Evolutionary conservation across 2,797 vertebrate species (phyloP), one percentile per base, ranked within the genome.

Genomic region (Cryptoprocta ferox): DNA sequence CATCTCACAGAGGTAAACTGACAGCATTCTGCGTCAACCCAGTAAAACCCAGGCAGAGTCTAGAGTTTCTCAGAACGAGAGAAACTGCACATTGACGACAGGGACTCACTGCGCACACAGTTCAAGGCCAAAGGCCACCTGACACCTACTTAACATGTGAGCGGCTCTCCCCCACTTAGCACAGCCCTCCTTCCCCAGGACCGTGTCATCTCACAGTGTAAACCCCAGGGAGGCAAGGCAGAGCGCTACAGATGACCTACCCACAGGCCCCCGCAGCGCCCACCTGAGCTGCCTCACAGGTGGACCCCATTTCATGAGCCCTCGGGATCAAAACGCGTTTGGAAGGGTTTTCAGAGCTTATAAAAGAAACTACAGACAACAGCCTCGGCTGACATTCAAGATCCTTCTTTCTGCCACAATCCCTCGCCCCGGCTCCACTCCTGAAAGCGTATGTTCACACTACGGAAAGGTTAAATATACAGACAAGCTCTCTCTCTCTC

Each of bases 21-120:
- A 91, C 8, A 37, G 68, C 65, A 5, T 14, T n/a, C 73, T 37
- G 0, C 4, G 19, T 4, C 18, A 28, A 89, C 92, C 95, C 63
- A 73, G 90, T 96, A 95, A 96, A 95, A 97, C 85, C 85, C 90
- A 78, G 96, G 95, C 75, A 73, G 63, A 37, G 39, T 53, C 87
- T 81, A 30, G 9, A 42, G 53, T 63, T 75, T 84, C 95, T 88
- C 83, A 26, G 71, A 78, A 30, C 0, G 21, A 78, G 82, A 95
- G 78, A 89, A 79, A 70, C 0, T 75, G 59, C 68, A 92, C 65
- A 30, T 0, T 32, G 68, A 50, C 16, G 11, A 92, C 42, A 39
- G 50, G 80, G 66, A 71, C 79, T 53, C 75, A 3, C 89, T 32
- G 1, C 0, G 1, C 59, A 56, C 0, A 2, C 5, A 11, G 66